Conservation (phyloP, 1,140 invertebrate genomes). For the Agrilus planipennis region DNA sequence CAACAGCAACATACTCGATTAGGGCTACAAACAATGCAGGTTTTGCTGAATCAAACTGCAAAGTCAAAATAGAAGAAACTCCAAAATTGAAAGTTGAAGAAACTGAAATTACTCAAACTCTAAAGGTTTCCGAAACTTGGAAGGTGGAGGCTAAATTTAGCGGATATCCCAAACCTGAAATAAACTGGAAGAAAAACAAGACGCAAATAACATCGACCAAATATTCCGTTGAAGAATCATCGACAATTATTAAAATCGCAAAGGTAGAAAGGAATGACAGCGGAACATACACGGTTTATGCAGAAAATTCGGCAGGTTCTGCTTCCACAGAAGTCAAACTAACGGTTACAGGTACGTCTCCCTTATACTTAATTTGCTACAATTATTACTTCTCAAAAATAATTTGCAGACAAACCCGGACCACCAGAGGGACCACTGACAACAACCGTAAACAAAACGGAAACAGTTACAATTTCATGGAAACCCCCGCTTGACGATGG, state of each 20-base stretch:
- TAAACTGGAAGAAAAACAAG: conserved; percentile 77
- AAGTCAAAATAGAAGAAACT: conserved; percentile 71
- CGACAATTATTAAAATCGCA: conserved; percentile 1
- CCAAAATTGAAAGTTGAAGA: conserved; percentile 66
- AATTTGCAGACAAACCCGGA: conserved; percentile 32
- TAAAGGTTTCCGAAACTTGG: conserved; percentile 1
- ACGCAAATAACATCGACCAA: conserved; percentile 49
- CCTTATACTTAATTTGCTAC: too few relatives aligned
- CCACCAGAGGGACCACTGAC: conserved; percentile 67
- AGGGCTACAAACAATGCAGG: conserved; percentile 69
- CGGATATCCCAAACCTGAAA: conserved; percentile 39
- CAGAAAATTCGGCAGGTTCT: conserved; percentile 5
- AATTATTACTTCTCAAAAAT: too few relatives aligned
- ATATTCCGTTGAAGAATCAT: not conserved
- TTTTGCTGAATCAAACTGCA: conserved; percentile 51
- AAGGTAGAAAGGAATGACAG: not conserved
- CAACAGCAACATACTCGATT: conserved; percentile 68
- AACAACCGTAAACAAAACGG: conserved; percentile 53
- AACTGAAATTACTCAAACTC: not conserved
- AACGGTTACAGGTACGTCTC: conserved; percentile 2
- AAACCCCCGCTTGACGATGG: conserved; percentile 71
- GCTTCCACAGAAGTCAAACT: conserved; percentile 4
- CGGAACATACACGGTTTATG: conserved; percentile 2
- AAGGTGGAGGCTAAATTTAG: not conserved
- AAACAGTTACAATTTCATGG: conserved; percentile 70